Evolutionary conservation across 2,113 vertebrate species (phyloP).

Genomic region (Rhegmatorhina hoffmannsi): DNA sequence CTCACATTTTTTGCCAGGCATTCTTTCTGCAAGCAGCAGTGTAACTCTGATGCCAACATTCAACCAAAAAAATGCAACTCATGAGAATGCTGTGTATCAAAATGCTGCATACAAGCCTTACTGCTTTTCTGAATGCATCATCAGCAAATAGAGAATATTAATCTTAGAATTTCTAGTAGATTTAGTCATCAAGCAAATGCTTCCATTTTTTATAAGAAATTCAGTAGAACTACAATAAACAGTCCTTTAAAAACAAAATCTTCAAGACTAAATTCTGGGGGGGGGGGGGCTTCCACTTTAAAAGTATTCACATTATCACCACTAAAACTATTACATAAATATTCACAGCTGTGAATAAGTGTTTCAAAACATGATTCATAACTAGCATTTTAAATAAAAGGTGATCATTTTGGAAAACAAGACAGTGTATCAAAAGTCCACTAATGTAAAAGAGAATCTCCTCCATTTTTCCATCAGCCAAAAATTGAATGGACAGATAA

Average conservation of each 20-base stretch:
- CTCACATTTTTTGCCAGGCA: background rate
- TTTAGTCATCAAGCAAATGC: background rate
- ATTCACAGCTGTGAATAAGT: background rate
- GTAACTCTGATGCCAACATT: background rate
- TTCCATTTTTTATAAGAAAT: background rate
- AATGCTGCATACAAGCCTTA: background rate
- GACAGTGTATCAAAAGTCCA: background rate
- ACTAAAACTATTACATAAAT: background rate
- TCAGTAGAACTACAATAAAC: background rate
- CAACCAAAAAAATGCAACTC: background rate
- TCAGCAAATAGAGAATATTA: background rate
- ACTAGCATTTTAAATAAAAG: background rate
- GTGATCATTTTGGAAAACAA: background rate
- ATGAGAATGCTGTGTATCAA: background rate
- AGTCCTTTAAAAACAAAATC: background rate
- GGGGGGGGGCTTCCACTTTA: background rate
- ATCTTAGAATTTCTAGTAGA: background rate
- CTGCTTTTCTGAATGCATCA: background rate
- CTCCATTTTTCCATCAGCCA: background rate
- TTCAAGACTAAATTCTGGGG: background rate
- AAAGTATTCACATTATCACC: background rate
- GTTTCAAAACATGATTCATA: background rate
- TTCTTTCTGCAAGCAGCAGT: slow-evolving; percentile 14
- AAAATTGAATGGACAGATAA: background rate
- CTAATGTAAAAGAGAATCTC: background rate